These are phyloP conservation scores for Pangasius macronema DNA, from an alignment of 2,797 vertebrate species.

Conservation along the genomic window DNA sequence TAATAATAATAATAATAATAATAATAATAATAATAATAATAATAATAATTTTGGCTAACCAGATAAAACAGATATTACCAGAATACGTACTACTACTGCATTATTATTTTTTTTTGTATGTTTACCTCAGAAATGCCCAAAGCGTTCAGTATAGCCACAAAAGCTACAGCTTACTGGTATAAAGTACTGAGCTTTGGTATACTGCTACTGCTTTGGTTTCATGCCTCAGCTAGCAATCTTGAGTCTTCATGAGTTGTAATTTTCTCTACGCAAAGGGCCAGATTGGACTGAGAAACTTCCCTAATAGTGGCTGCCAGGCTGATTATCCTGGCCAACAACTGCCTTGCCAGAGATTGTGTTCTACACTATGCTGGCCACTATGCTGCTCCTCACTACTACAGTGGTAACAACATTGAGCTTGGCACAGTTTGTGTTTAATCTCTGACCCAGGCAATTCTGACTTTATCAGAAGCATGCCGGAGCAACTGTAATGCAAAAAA, in stretches of 20 bases:
- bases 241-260: slow-evolving; percentile 17
- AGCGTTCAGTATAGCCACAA: not conserved
- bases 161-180: not conserved
- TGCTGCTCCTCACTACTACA: slow-evolving; percentile 10
- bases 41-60: not conserved
- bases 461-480: slow-evolving; percentile 1
- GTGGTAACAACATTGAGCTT: slow-evolving; percentile 16
- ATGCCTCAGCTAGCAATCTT: not conserved
- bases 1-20: not conserved
- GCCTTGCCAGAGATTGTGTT: slow-evolving; percentile 23
- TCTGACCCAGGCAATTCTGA: slow-evolving; percentile 18
- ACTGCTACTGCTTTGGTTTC: not conserved
- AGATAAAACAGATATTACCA: not conserved
- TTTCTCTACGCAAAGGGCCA: not conserved
- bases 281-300: slow-evolving; percentile 8
- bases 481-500: not conserved
- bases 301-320: slow-evolving; percentile 24
- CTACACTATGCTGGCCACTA: slow-evolving; percentile 1
- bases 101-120: not conserved
- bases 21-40: not conserved
- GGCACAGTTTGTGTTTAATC: slow-evolving; percentile 15
- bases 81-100: not conserved
- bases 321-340: slow-evolving; percentile 30
- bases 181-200: not conserved
- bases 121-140: not conserved